Percentiles rank a stretch among this genome's conserved stretches.
Evolutionary conservation across 2,113 vertebrate genomes (phyloP).

Genomic region (Aleadryas rufinucha): DNA sequence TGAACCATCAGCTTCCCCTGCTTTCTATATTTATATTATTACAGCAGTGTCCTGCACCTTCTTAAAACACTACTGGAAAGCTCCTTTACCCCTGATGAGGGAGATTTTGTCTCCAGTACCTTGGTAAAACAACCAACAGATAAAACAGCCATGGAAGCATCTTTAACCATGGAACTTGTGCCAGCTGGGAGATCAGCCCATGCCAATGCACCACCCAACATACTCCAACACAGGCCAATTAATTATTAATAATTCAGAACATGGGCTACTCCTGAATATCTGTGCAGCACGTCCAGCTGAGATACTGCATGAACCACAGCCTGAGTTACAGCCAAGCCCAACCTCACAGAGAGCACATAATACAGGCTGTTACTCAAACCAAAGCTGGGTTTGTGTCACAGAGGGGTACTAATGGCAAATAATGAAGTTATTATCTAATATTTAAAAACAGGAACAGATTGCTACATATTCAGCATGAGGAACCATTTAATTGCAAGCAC

Average conservation of each 20-base stretch:
- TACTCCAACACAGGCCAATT: neutral
- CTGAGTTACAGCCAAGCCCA: neutral
- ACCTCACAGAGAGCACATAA: neutral
- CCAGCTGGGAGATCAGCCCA: neutral
- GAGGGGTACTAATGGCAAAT: neutral
- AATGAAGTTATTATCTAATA: neutral
- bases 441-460: neutral
- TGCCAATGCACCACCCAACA: neutral
- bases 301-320: neutral
- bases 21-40: accelerated
- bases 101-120: neutral
- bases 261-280: neutral
- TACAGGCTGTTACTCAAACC: neutral
- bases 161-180: neutral
- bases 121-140: neutral
- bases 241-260: neutral
- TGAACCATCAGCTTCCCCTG: neutral
- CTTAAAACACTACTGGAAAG: neutral
- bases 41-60: neutral
- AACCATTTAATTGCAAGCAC: neutral
- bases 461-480: neutral
- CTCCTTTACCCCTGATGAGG: accelerated
- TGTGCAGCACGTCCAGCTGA: neutral
- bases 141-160: neutral
- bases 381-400: neutral